Conservation (phyloP, 2,888 invertebrate species). For the Arenicola marina region DNA sequence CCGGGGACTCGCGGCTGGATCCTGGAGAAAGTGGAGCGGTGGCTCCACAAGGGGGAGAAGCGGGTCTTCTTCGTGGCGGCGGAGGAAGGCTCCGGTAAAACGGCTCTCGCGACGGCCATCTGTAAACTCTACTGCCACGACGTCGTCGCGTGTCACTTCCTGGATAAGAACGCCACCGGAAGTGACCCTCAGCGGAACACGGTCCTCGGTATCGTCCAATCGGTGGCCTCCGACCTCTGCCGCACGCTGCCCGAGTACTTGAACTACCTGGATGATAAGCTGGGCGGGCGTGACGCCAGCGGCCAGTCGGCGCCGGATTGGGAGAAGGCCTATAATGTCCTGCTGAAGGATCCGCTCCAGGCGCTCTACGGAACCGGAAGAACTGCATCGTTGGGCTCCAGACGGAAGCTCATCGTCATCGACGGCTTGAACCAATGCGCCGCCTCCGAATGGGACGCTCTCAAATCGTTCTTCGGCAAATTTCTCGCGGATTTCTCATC, state of each 20-base stretch:
- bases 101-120: slow-evolving; percentile 23
- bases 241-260: slow-evolving; percentile 24
- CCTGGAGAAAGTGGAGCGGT: slow-evolving; percentile 21
- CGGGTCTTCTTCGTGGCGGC: slow-evolving; percentile 18
- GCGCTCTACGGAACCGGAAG: slow-evolving; percentile 17
- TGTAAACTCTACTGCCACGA: slow-evolving; percentile 23
- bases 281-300: neutral
- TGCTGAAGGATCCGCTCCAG: slow-evolving; percentile 22
- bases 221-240: slow-evolving; percentile 25
- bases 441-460: slow-evolving; percentile 11
- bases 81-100: slow-evolving; percentile 24
- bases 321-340: slow-evolving; percentile 15
- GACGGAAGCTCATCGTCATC: slow-evolving; percentile 19
- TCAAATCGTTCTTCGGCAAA: slow-evolving; percentile 12
- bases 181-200: neutral
- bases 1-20: slow-evolving; percentile 31
- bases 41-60: slow-evolving; percentile 16
- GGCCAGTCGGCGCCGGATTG: slow-evolving; percentile 2
- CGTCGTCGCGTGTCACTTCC: slow-evolving; percentile 22
- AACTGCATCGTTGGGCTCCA: neutral
- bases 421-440: slow-evolving; percentile 21
- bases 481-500: slow-evolving; percentile 16
- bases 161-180: neutral
- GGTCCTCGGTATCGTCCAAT: slow-evolving; percentile 17
- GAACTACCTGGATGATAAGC: slow-evolving; percentile 20